phyloP scores from a whole-genome alignment of 1,140 invertebrate species.

The Anadara kagoshimensis region DNA sequence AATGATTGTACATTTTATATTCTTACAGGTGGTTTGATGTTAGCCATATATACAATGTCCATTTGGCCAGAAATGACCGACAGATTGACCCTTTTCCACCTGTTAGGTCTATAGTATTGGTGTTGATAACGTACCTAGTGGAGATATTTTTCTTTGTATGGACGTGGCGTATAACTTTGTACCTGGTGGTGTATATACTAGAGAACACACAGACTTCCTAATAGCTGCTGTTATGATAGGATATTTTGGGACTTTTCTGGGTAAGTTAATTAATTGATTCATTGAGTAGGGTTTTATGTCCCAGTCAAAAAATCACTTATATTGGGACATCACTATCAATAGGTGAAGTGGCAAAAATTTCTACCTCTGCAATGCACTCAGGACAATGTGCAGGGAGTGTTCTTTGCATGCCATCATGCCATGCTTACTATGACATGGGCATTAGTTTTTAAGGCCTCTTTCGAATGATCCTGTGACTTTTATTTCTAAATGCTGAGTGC shows the following conservation, averaged over 20 bases:
- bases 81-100: slow-evolving; percentile 63
- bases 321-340: too few relatives aligned
- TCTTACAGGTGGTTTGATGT: slow-evolving; percentile 63
- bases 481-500: too few relatives aligned
- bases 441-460: too few relatives aligned
- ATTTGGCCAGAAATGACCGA: slow-evolving; percentile 69
- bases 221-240: slow-evolving; percentile 59
- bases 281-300: too few relatives aligned
- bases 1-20: neutral
- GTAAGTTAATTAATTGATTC: slow-evolving; percentile 44
- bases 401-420: too few relatives aligned
- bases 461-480: too few relatives aligned
- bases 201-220: slow-evolving; percentile 71
- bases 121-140: slow-evolving; percentile 64
- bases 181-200: slow-evolving; percentile 72
- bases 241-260: slow-evolving; percentile 58
- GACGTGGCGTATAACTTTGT: slow-evolving; percentile 75
- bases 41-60: slow-evolving; percentile 68
- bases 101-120: slow-evolving; percentile 59
- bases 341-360: too few relatives aligned
- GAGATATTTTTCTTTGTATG: slow-evolving; percentile 73
- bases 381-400: too few relatives aligned
- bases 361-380: too few relatives aligned
- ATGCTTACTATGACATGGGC: too few relatives aligned
- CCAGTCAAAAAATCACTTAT: too few relatives aligned